Evolutionary conservation across 2,113 vertebrate species (phyloP).

Genomic region (Corynorhinus townsendii): DNA sequence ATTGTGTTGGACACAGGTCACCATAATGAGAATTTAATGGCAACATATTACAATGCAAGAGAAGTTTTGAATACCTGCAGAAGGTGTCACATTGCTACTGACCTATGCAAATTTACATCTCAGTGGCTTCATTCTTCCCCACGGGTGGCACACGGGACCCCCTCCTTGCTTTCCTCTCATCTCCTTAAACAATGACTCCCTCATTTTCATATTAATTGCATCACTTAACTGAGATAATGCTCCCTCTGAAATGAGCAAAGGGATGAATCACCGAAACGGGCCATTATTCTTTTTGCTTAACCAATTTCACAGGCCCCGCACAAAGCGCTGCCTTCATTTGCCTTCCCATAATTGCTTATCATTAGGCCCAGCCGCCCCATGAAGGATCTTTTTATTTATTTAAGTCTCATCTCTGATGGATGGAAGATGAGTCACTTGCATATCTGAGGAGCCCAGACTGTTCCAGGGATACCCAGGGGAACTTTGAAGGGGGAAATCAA

Average conservation of each 20-base stretch:
- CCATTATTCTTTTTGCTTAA: conserved; percentile 88
- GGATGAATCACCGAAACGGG: conserved; percentile 85
- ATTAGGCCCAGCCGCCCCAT: conserved; percentile 84
- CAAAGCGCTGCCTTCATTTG: conserved; percentile 85
- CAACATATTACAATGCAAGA: conserved; percentile 75
- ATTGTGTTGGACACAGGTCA: conserved; percentile 84
- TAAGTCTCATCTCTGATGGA: conserved; percentile 85
- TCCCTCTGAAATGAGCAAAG: conserved; percentile 84
- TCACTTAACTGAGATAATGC: conserved; percentile 87
- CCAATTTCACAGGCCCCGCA: conserved; percentile 86
- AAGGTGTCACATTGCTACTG: conserved; percentile 80
- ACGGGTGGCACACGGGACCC: conserved; percentile 71
- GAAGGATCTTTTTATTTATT: conserved; percentile 88
- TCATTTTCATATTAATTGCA: conserved; percentile 93
- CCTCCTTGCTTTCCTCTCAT: conserved; percentile 77
- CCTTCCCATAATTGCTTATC: conserved; percentile 88
- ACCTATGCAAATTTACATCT: conserved; percentile 84
- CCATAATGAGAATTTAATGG: conserved; percentile 85
- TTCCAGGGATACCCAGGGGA: conserved; percentile 68
- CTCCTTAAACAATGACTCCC: conserved; percentile 87
- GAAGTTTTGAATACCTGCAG: conserved; percentile 76
- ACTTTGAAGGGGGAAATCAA: conserved; percentile 72
- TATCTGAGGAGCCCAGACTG: conserved; percentile 82
- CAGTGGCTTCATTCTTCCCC: conserved; percentile 73
- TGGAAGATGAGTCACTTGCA: conserved; percentile 84